Evolutionary conservation across 2,888 invertebrate genomes (phyloP).

Genomic region (Chaetogeoica ovagalla): DNA sequence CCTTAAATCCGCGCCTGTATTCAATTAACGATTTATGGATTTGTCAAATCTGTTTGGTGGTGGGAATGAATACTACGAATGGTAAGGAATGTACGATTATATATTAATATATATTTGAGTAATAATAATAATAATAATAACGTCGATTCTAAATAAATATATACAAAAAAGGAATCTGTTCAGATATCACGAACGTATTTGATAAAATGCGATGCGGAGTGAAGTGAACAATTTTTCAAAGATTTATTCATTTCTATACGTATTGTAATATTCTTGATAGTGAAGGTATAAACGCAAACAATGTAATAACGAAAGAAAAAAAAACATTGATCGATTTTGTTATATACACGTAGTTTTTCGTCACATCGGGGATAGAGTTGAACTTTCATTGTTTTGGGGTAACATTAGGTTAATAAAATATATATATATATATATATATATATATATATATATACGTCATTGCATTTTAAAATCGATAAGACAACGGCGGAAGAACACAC

Average conservation of each 20-base stretch:
- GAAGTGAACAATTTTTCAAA: background rate
- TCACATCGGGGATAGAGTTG: background rate
- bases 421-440: background rate
- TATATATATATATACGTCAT: background rate
- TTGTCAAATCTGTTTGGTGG: too few relatives aligned
- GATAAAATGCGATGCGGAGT: too few relatives aligned
- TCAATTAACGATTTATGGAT: too few relatives aligned
- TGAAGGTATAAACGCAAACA: background rate
- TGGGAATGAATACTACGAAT: too few relatives aligned
- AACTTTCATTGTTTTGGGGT: slow-evolving; percentile 3
- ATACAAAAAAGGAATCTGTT: too few relatives aligned
- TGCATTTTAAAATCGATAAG: slow-evolving; percentile 13
- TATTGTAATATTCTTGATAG: background rate
- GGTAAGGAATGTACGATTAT: too few relatives aligned
- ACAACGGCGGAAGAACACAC: background rate
- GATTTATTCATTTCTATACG: background rate
- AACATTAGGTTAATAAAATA: background rate
- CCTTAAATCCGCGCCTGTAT: too few relatives aligned
- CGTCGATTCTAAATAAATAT: too few relatives aligned
- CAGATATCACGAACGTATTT: too few relatives aligned
- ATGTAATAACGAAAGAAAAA: background rate
- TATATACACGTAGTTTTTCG: background rate
- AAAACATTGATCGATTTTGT: slow-evolving; percentile 12
- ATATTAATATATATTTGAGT: too few relatives aligned
- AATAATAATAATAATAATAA: too few relatives aligned